Base-by-base conservation (phyloP, 2,888 invertebrate genomes). In the Erebia aethiops region DNA sequence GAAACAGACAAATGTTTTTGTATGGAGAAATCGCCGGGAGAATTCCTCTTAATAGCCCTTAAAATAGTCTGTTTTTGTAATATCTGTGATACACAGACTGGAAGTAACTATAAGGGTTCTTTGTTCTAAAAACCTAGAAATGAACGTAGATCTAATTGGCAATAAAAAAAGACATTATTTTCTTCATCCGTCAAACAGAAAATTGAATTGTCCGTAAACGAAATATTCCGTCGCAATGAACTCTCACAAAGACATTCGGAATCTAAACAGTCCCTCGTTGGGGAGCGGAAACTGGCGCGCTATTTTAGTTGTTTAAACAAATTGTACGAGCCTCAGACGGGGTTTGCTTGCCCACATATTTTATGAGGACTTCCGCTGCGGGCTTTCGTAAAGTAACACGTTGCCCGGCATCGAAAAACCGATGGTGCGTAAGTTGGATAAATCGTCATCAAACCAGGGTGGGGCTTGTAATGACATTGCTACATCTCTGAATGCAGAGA, bases 271-370 rank as follows among this genome's bases (percentile, higher is more conserved):
- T 67, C 65, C 65, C 68, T 16, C 51, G 35, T 49, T 18, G 49
- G 51, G 62, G 71, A 71, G 71, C 79, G 78, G 79, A 78, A 80
- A 77, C 79, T 74, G 74, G 74, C 76, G 69, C 71, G 77, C 81
- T 82, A 82, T 82, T 82, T 82, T 75, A 74, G 81, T 78, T 74
- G 79, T 81, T 80, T 79, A 79, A 81, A 82, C 77, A 80, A 81
- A 81, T 81, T 80, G 77, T 77, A 74, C 73, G 76, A 77, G 73
- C 70, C 74, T 73, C 76, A 67, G 65, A 67, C 75, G 72, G 76
- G 76, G 79, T 79, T 80, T 76, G 78, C 77, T 76, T 77, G 74
- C 77, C 77, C 77, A 77, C 79, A 79, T 79, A 79, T 82, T 81
- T 81, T 82, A 80, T 80, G 79, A 78, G 77, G 74, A 71, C 76